Percentiles rank a stretch among this genome's conserved stretches.
Conservation (phyloP, 2,797 vertebrate genomes). For the Acipenser ruthenus region DNA sequence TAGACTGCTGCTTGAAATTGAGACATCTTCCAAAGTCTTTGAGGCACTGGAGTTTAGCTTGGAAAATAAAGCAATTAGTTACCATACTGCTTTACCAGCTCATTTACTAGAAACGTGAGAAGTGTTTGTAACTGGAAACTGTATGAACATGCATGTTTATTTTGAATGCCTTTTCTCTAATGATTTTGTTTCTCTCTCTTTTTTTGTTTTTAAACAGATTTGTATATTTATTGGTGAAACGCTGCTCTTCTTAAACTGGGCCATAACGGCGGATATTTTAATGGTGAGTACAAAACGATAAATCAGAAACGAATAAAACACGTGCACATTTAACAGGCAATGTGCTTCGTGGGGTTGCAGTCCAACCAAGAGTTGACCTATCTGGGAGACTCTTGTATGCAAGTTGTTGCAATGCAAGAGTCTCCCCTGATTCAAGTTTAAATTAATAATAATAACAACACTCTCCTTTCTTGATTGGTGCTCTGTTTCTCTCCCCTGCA, state of each 20-base stretch:
- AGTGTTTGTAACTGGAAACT: too few relatives aligned
- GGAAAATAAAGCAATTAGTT: too few relatives aligned
- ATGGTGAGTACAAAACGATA: conserved; percentile 69
- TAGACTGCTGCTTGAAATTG: too few relatives aligned
- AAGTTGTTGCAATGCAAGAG: too few relatives aligned
- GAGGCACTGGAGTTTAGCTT: too few relatives aligned
- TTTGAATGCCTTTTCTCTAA: too few relatives aligned
- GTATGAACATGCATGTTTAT: too few relatives aligned
- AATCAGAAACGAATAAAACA: neutral
- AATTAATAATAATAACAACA: neutral
- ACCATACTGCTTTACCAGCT: too few relatives aligned
- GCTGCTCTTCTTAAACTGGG: conserved; percentile 97
- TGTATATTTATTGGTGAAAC: conserved; percentile 97
- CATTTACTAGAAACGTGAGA: too few relatives aligned
- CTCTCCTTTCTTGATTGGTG: conserved; percentile 13
- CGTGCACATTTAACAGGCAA: neutral
- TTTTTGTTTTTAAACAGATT: conserved; percentile 64
- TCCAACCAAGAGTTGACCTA: too few relatives aligned
- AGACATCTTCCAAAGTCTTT: too few relatives aligned
- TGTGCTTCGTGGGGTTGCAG: neutral
- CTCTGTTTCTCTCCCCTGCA: conserved; percentile 32
- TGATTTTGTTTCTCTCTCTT: conserved; percentile 31
- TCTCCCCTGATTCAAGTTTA: neutral
- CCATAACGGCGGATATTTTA: conserved; percentile 97
- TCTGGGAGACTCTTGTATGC: too few relatives aligned